These are phyloP conservation scores for Teleopsis dalmanni DNA, from an alignment of 1,140 invertebrate species.

Conservation along the genomic window DNA sequence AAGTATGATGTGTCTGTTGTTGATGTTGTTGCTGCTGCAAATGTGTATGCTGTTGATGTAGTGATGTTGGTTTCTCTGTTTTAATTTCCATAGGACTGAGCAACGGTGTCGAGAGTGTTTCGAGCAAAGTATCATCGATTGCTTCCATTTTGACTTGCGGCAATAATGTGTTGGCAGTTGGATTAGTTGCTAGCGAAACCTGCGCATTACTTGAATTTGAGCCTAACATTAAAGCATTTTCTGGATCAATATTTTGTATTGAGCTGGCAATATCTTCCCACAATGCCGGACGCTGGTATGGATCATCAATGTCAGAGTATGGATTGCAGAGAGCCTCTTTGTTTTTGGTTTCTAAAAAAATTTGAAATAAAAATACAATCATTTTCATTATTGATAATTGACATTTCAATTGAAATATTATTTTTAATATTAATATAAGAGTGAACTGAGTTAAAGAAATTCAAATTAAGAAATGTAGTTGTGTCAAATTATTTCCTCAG, in stretches of 20 bases:
- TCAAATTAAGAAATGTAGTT: no score
- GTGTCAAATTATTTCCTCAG: no score
- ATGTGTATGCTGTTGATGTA: conserved; percentile 43
- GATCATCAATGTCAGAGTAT: conserved; percentile 62
- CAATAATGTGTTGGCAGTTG: conserved; percentile 28
- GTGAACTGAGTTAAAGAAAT: no score
- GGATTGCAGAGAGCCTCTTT: conserved; percentile 42
- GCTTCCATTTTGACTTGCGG: conserved; percentile 67
- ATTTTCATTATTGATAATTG: no score
- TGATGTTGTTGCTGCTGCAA: conserved; percentile 46
- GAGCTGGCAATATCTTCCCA: conserved; percentile 86
- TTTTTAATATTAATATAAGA: no score
- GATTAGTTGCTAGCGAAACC: background rate
- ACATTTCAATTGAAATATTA: no score
- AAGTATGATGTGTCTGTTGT: conserved; percentile 26
- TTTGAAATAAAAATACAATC: background rate
- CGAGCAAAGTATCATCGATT: conserved; percentile 52
- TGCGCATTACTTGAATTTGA: conserved; percentile 19
- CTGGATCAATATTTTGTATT: conserved; percentile 79
- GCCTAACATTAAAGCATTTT: conserved; percentile 79
- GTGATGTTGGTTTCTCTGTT: conserved; percentile 40
- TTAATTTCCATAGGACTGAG: conserved; percentile 68
- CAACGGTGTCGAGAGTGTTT: conserved; percentile 52
- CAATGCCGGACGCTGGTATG: conserved; percentile 69
- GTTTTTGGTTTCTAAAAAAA: conserved; percentile 38